Base-by-base conservation (phyloP, 2,888 invertebrate species). In the Panzeria rudis region DNA sequence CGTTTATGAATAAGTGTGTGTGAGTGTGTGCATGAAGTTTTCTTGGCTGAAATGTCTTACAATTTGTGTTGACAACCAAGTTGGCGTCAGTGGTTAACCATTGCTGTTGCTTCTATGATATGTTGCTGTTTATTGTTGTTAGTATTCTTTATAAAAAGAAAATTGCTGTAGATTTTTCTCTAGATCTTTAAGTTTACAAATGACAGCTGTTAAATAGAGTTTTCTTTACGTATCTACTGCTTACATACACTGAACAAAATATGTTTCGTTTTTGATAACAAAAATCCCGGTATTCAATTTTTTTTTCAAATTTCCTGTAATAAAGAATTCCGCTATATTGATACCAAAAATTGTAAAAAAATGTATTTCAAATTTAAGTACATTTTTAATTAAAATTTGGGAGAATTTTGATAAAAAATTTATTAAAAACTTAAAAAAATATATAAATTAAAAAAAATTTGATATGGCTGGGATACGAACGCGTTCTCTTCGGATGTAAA, bases 41-140 rank as follows among this genome's bases (percentile, higher is more conserved):
- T 62, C 44, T 62, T 75, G 52, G 75, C 41, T 71, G 20, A 61
- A 84, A 80, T 71, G 76, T 76, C 84, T 84, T 79, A 56, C 69
- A 80, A 84, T 71, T 84, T 84, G 84, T 84, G 80, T 80, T 84
- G 84, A 84, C 84, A 80, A 84, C 76, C 76, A 80, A 71, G 84
- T 84, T 84, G 84, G 84, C 84, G 84, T 84, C 84, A 84, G 80
- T 76, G 80, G 84, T 84, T 76, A 80, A 76, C 84, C 76, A 76
- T 75, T 76, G 78, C 64, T 72, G 66, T 38, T 68, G 61, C 29
- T 17, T 29, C 25, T 17, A 54, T 59, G 13, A n/a, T 41, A 20
- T 56, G 32, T 25, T 52, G 52, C 41, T 35, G 20, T 56, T 47
- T 78, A 8, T 29, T 64, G 59, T 20, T 71, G 20, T 29, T 38